phyloP scores from a whole-genome alignment of 2,797 vertebrate species.

The Amblyopsis hoosieri region DNA sequence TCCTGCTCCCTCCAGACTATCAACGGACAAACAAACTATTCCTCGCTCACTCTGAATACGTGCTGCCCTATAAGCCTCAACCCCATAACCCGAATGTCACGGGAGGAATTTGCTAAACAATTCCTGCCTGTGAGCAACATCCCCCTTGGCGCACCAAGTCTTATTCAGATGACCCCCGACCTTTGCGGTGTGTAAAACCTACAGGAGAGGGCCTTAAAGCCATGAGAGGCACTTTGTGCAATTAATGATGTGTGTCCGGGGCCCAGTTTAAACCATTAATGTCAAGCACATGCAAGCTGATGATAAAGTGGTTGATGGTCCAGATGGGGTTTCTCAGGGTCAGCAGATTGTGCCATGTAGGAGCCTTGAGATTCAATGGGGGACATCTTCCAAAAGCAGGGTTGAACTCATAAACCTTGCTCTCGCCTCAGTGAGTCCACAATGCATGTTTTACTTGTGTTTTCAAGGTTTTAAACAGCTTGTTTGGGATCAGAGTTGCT shows the following conservation, averaged over 20 bases:
- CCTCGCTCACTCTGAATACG: constrained; percentile 56
- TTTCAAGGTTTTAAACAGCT: no score
- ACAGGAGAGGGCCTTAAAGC: constrained; percentile 6
- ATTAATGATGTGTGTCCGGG: constrained; percentile 45
- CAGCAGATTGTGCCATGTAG: constrained; percentile 19
- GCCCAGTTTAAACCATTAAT: constrained; percentile 13
- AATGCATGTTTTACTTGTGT: constrained; percentile 1
- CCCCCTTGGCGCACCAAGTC: constrained; percentile 9
- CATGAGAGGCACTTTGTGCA: constrained; percentile 16
- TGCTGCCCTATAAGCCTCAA: constrained; percentile 25
- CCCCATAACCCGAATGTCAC: not conserved
- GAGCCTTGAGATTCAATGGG: constrained; percentile 31
- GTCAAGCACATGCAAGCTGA: not conserved
- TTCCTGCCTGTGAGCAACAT: constrained; percentile 1
- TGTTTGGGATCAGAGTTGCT: no score
- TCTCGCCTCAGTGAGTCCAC: no score
- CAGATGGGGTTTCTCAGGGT: constrained; percentile 14
- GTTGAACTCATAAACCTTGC: not conserved
- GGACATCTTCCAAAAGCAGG: constrained; percentile 6
- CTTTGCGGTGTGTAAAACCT: constrained; percentile 25
- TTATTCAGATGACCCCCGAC: constrained; percentile 52
- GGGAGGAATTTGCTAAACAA: constrained; percentile 31
- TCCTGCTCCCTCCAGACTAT: constrained; percentile 47
- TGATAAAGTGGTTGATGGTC: constrained; percentile 21
- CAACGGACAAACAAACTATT: constrained; percentile 56